phyloP scores from a whole-genome alignment of 2,113 vertebrate species.

The Sphyrna mokarran region DNA sequence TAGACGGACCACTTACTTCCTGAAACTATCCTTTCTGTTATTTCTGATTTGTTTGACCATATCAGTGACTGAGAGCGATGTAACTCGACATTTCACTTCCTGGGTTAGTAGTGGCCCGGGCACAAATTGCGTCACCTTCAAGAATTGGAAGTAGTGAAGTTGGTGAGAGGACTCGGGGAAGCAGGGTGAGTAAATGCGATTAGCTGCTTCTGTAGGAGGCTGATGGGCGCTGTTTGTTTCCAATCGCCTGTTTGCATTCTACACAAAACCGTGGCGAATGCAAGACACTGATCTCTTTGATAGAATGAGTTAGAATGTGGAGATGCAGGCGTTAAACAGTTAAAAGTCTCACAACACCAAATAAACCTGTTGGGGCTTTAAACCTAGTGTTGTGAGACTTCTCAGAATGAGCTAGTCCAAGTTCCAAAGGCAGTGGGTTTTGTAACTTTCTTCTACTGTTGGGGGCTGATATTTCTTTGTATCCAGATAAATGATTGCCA shows the following conservation, averaged over 20 bases:
- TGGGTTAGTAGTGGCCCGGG: not conserved
- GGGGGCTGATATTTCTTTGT: no score
- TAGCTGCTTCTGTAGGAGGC: not conserved
- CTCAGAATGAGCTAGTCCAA: not conserved
- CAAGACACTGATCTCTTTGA: no score
- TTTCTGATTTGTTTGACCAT: not conserved
- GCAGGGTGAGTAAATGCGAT: not conserved
- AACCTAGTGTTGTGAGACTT: no score
- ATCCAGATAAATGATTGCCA: no score
- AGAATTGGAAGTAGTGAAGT: not conserved
- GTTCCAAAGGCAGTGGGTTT: not conserved
- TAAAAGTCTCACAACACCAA: no score
- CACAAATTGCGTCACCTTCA: not conserved
- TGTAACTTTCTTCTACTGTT: no score
- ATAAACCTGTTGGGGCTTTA: no score
- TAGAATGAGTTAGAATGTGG: no score
- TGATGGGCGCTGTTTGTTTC: not conserved
- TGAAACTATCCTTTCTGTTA: no score
- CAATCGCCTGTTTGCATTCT: not conserved
- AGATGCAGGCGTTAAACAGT: no score
- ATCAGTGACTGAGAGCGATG: not conserved
- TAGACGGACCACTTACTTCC: no score
- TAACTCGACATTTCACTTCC: not conserved
- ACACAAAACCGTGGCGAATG: not conserved
- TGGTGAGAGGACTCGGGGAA: not conserved